Percentiles rank a stretch among this genome's conserved stretches.
Conservation (phyloP, 2,888 invertebrate species). For the Athalia rosae region DNA sequence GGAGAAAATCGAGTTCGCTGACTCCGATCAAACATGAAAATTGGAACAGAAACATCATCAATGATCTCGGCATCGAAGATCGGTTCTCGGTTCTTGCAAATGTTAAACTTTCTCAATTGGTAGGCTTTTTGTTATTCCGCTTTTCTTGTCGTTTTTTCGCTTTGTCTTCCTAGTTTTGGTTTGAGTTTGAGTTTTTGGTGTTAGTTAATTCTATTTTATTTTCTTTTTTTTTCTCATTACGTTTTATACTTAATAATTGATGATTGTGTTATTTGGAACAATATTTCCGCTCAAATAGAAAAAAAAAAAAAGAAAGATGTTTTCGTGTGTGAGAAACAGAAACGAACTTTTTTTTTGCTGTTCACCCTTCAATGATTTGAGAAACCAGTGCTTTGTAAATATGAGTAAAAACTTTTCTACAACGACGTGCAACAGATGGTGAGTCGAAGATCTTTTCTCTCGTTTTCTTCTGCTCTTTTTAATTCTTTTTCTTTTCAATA, state of each 20-base stretch:
- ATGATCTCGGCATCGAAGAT: neutral
- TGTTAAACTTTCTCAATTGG: conserved; percentile 2
- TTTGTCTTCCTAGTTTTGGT: conserved; percentile 14
- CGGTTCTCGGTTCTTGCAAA: neutral
- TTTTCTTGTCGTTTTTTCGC: neutral
- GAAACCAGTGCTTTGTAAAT: neutral
- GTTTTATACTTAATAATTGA: conserved; percentile 58
- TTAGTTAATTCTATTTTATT: no score
- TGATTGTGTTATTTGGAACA: conserved; percentile 61
- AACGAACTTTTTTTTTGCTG: neutral
- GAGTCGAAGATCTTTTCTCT: neutral
- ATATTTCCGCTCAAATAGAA: conserved; percentile 57
- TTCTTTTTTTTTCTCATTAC: conserved; percentile 48
- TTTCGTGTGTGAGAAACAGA: neutral
- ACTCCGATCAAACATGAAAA: neutral
- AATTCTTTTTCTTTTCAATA: conserved; percentile 16
- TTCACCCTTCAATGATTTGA: no score
- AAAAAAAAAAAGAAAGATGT: conserved; percentile 10
- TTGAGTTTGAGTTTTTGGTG: conserved; percentile 26
- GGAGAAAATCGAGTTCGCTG: no score
- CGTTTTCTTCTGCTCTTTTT: neutral
- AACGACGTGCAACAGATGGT: neutral
- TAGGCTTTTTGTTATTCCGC: conserved; percentile 46
- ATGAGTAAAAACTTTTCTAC: neutral
- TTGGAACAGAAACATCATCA: neutral